Base-by-base conservation (phyloP, 2,797 vertebrate species). In the Notoglanidium macrostoma region DNA sequence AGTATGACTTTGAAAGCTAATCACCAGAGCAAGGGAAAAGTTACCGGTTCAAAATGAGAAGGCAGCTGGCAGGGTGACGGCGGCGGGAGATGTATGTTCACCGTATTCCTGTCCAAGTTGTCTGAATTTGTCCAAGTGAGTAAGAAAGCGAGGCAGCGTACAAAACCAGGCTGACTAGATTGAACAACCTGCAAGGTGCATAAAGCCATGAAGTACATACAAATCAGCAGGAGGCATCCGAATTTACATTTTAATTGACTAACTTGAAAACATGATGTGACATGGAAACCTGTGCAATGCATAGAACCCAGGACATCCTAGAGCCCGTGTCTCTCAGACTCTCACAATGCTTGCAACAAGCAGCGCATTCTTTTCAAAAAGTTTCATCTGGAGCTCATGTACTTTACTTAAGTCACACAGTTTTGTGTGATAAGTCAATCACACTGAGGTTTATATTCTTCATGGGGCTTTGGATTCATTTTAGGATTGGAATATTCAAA, bases 171-270 rank as follows among this genome's bases (percentile, higher is more conserved):
- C 76, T 86, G 85, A 57, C 51, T 70, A 81, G 85, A 81, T 72
- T 80, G 76, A 51, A 63, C 85, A 82, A 82, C 85, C 46, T 65
- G 86, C 29, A 26, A 21, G 55, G 44, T 51, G 55, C 85, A 86
- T 40, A 29, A 70, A 86, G 65, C 78, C 85, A 73, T 35, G n/a
- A 32, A 83, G 79, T 17, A 70, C 78, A 86, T 86, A 81, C 70
- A 76, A 83, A 87, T 83, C 86, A 83, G 86, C 55, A 40, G 57
- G 68, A 61, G 79, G 35, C 23, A 26, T 73, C 59, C 19, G 3
- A 55, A 76, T 87, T 83, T 87, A 63, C 86, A 74, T 83, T 87
- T 87, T 87, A 76, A 87, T 87, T 76, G 79, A 87, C 57, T 87
- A 6, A 54, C 86, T 76, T 44, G 68, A 87, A 83, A 87, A 76